Evolutionary conservation across 2,888 invertebrate species (phyloP).

Genomic region (Epinotia ramella): DNA sequence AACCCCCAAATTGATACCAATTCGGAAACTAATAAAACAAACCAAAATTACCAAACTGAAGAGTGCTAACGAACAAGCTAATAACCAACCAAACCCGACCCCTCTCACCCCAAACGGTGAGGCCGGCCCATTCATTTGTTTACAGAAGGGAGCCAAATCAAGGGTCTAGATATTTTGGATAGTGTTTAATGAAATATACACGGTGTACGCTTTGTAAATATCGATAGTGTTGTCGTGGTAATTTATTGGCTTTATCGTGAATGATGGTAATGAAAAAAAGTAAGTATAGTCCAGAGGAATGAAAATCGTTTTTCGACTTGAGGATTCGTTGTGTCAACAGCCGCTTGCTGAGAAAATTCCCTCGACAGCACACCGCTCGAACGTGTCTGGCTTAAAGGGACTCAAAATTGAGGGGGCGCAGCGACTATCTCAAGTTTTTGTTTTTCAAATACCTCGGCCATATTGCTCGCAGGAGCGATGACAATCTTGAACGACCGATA

Average conservation of each 20-base stretch:
- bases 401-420: no score
- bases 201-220: conserved; percentile 20
- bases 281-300: no score
- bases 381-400: no score
- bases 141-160: background rate
- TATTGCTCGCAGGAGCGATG: no score
- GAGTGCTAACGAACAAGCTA: conserved; percentile 39
- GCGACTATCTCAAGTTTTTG: no score
- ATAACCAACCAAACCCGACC: conserved; percentile 26
- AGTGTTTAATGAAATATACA: conserved; percentile 31
- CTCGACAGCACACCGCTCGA: no score
- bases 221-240: background rate
- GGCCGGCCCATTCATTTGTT: background rate
- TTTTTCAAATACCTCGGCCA: no score
- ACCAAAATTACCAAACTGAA: conserved; percentile 30
- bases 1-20: conserved; percentile 21
- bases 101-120: conserved; percentile 14
- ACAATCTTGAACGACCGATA: no score
- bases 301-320: no score
- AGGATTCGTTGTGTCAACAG: no score
- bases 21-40: conserved; percentile 31
- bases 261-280: background rate
- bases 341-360: no score
- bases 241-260: background rate
- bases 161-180: conserved; percentile 11